A percentile compares a stretch with the other conserved stretches of the same genome.
Evolutionary conservation across 2,113 vertebrate genomes (phyloP).

Genomic region (Neotoma lepida): DNA sequence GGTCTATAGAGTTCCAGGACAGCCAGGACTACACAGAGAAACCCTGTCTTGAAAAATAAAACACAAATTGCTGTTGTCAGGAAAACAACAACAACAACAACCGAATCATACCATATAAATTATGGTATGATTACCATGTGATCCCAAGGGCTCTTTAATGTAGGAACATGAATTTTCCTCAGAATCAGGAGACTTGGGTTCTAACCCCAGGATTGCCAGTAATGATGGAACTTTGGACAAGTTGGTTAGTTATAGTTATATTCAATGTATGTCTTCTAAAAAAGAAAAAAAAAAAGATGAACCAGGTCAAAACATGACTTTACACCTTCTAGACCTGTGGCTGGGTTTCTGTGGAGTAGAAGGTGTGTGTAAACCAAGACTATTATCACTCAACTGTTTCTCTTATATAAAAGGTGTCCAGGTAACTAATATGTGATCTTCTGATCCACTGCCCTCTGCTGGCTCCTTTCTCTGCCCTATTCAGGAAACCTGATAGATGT

Average conservation of each 20-base stretch:
- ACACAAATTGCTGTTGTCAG: slow-evolving; percentile 9
- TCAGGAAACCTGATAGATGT: background rate
- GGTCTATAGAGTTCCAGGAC: background rate
- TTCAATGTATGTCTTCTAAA: slow-evolving; percentile 42
- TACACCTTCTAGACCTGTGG: slow-evolving; percentile 1
- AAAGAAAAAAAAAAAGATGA: background rate
- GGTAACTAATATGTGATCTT: background rate
- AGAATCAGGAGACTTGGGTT: background rate
- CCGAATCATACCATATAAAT: background rate
- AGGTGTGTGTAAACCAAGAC: background rate
- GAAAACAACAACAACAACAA: background rate
- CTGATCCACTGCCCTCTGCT: background rate
- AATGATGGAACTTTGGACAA: slow-evolving; percentile 17
- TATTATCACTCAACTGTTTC: background rate
- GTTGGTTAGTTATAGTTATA: slow-evolving; percentile 20
- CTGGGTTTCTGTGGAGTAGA: slow-evolving; percentile 11
- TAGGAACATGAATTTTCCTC: background rate
- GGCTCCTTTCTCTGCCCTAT: background rate
- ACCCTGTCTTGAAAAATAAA: too few relatives aligned
- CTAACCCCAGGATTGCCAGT: slow-evolving; percentile 24
- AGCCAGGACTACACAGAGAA: too few relatives aligned
- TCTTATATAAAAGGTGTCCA: slow-evolving; percentile 12
- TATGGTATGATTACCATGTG: background rate
- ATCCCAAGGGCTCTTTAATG: background rate
- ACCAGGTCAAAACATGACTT: slow-evolving; percentile 35